phyloP scores from a whole-genome alignment of 1,140 invertebrate species.

The Tetraneura akinire region DNA sequence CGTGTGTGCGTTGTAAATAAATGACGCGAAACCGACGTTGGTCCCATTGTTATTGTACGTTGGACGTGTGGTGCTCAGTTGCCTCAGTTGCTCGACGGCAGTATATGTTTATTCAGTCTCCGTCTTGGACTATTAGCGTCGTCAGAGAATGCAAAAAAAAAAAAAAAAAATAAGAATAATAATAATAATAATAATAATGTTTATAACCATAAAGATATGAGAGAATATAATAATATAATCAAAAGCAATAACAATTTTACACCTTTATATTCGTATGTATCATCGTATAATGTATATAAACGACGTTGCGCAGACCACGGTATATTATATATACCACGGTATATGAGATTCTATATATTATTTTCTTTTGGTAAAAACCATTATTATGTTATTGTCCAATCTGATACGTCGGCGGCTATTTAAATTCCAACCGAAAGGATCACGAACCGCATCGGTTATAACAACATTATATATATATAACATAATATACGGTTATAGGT shows the following conservation, averaged over 20 bases:
- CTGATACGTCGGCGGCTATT: not conserved
- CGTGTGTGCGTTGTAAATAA: not conserved
- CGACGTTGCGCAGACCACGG: not conserved
- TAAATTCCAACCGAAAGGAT: constrained; percentile 13
- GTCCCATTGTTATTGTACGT: constrained; percentile 6
- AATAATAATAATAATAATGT: constrained; percentile 6
- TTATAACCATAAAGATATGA: not conserved
- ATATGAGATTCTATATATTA: not conserved
- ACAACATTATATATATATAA: not conserved
- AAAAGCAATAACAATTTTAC: constrained; percentile 46
- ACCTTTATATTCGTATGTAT: constrained; percentile 27
- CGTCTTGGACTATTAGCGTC: constrained; percentile 28
- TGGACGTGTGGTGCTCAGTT: not conserved
- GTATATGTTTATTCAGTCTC: constrained; percentile 33
- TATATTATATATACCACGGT: too few species aligned
- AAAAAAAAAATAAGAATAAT: not conserved
- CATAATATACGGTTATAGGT: not conserved
- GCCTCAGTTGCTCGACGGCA: not conserved
- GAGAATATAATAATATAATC: constrained; percentile 20
- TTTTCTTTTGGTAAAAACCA: constrained; percentile 31
- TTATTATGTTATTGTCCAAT: constrained; percentile 9
- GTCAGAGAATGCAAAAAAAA: constrained; percentile 10
- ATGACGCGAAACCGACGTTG: constrained; percentile 21
- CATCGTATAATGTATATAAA: constrained; percentile 16
- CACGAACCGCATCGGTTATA: not conserved